A percentile compares a stretch with the other conserved stretches of the same genome.
Evolutionary conservation across 2,888 invertebrate genomes (phyloP).

Genomic region (Tipula helvola): DNA sequence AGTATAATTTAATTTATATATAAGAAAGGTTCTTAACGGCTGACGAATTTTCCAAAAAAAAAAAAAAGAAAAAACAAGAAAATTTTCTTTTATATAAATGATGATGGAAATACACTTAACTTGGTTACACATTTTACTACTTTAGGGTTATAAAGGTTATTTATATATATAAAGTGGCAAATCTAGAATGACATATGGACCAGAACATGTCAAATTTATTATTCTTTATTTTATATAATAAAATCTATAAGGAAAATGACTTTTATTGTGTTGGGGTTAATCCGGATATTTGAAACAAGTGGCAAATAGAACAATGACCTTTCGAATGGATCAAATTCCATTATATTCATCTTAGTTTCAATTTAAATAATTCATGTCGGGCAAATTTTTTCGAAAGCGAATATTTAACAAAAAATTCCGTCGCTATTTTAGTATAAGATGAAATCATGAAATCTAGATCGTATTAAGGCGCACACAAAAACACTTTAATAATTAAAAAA

Average conservation of each 20-base stretch:
- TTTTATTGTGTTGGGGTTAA: neutral
- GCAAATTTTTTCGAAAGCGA: too few relatives aligned
- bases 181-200: neutral
- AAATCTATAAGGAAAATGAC: neutral
- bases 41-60: neutral
- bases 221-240: neutral
- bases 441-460: too few relatives aligned
- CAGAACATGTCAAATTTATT: slow-evolving; percentile 4
- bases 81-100: neutral
- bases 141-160: neutral
- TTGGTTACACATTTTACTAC: neutral
- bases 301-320: neutral
- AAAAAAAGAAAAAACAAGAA: neutral
- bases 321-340: neutral
- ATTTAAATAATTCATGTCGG: too few relatives aligned
- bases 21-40: neutral
- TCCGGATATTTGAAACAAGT: neutral
- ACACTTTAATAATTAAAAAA: too few relatives aligned
- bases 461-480: too few relatives aligned
- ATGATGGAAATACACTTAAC: neutral
- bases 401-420: too few relatives aligned
- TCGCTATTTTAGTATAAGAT: too few relatives aligned
- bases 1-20: neutral
- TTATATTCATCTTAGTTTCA: too few relatives aligned
- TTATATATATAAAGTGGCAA: neutral